These are phyloP conservation scores for Scalopus aquaticus DNA, from an alignment of 2,113 vertebrate species.

Conservation along the genomic window DNA sequence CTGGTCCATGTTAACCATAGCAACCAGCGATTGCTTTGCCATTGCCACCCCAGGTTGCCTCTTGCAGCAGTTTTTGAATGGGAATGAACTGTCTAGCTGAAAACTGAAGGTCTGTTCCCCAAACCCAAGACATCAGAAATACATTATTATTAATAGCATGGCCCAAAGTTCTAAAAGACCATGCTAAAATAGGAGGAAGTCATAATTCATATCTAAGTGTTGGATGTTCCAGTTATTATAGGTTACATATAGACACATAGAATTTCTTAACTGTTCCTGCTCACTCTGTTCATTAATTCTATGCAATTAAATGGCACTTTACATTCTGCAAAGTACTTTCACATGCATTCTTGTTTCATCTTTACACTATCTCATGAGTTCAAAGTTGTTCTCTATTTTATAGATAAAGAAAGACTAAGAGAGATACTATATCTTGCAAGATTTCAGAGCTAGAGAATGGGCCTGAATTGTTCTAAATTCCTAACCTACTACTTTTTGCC, in stretches of 20 bases:
- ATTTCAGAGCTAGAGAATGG: conserved; percentile 42
- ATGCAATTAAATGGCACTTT: conserved; percentile 29
- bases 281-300: conserved; percentile 27
- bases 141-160: not conserved
- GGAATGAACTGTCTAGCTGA: not conserved
- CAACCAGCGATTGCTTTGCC: not conserved
- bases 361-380: not conserved
- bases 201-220: conserved; percentile 32
- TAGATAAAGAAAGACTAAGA: conserved; percentile 26
- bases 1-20: not conserved
- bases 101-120: not conserved
- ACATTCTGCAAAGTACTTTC: conserved; percentile 36
- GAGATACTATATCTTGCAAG: conserved; percentile 1
- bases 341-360: conserved; percentile 49
- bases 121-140: conserved; percentile 26
- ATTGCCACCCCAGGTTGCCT: not conserved
- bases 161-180: conserved; percentile 36
- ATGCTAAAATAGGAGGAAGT: not conserved
- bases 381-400: not conserved
- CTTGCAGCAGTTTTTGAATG: conserved; percentile 27
- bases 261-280: not conserved
- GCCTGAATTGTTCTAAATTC: conserved; percentile 8
- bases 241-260: not conserved
- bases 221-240: not conserved
- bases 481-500: not conserved